A percentile compares a stretch with the other conserved stretches of the same genome.
Conservation (phyloP, 2,113 vertebrate species). For the Taurulus bubalis region DNA sequence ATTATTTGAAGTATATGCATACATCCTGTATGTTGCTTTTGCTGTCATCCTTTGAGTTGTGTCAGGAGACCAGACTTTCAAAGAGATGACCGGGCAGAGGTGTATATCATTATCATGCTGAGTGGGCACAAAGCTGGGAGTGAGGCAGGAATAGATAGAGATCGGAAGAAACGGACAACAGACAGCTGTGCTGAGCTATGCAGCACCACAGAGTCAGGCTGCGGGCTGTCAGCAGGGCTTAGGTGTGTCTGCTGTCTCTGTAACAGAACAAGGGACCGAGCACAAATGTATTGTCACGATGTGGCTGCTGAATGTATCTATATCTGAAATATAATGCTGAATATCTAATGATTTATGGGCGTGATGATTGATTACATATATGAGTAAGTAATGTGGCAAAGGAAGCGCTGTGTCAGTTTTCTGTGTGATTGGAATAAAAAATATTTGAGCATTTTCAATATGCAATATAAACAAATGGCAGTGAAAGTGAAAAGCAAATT, state of each 20-base stretch:
- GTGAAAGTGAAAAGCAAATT: background rate
- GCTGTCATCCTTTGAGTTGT: conserved; percentile 47
- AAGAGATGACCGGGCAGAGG: conserved; percentile 72
- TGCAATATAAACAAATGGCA: background rate
- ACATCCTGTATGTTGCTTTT: conserved; percentile 9
- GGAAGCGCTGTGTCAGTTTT: background rate
- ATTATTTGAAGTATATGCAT: background rate
- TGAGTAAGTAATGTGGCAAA: background rate
- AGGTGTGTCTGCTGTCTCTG: conserved; percentile 58
- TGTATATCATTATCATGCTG: conserved; percentile 74
- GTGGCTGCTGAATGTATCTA: background rate
- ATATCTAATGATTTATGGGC: background rate
- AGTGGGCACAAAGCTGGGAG: conserved; percentile 65
- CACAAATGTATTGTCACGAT: conserved; percentile 6
- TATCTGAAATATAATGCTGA: background rate
- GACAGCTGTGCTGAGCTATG: conserved; percentile 82
- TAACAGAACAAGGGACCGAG: conserved; percentile 19
- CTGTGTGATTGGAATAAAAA: background rate
- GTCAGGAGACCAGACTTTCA: conserved; percentile 39
- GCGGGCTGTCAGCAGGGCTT: conserved; percentile 66
- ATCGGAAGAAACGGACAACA: conserved; percentile 71
- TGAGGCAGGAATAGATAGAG: conserved; percentile 61
- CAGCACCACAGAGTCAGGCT: conserved; percentile 65
- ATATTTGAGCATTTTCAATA: background rate
- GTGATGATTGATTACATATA: background rate